Evolutionary conservation across 2,797 vertebrate species (phyloP), one percentile per base, ranked within the genome.

Genomic region (Sebastes steindachneri): DNA sequence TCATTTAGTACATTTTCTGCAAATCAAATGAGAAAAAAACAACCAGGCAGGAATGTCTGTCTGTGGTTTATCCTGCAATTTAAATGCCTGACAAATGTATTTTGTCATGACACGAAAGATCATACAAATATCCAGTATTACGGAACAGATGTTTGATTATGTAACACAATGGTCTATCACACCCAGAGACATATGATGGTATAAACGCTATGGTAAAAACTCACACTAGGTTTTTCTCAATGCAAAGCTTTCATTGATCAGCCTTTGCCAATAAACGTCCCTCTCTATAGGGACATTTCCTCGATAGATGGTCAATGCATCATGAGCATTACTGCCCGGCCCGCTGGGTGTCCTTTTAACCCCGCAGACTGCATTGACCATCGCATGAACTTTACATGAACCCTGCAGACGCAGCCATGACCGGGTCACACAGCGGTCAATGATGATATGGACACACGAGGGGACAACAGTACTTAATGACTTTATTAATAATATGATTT

Each of bases 401-500:
- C 94, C 76, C 60, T 64, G 9, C 37, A 9, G 57, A 2, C 66
- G 5, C 73, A n/a, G 58, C n/a, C 80, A 57, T 19, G 68, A 8
- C 74, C 31, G 15, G 92, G 93, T 94, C 92, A 88, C 57, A 4
- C 80, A 3, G 41, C 64, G 86, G 90, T 80, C 88, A 95, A 70
- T 48, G 79, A 74, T 25, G 73, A 91, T n/a, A 0, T 37, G 37
- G 80, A 87, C 68, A 73, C 76, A 82, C 79, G 21, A 23, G 2
- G 64, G 67, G 60, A 73, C 79, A 86, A 96, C 95, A 95, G 94
- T 96, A 96, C 95, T 96, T 95, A 92, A 95, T 95, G 95, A 96
- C 94, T 96, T 96, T 96, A 96, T 96, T 96, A 94, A 95, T 95
- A 95, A 95, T 95, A 95, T 96, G 94, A 95, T 95, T 95, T 95